phyloP scores from a whole-genome alignment of 2,797 vertebrate species.

The Myotis planiceps region DNA sequence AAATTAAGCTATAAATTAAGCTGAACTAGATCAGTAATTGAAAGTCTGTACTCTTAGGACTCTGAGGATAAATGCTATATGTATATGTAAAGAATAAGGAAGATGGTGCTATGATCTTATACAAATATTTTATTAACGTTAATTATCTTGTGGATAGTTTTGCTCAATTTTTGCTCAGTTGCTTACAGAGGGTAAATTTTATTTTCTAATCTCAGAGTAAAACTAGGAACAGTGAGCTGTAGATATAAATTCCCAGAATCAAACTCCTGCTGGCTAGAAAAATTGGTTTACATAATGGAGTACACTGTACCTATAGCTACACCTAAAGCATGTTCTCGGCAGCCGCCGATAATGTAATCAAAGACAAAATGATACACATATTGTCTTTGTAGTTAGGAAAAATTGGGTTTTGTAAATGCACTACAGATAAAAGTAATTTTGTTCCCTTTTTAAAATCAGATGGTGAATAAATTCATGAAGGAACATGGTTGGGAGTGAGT shows the following conservation, averaged over 20 bases:
- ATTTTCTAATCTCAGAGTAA: not conserved
- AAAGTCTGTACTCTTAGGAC: not conserved
- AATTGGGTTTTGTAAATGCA: not conserved
- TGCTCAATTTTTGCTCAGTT: slow-evolving; percentile 7
- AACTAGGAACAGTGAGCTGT: not conserved
- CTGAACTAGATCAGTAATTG: not conserved
- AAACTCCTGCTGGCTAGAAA: not conserved
- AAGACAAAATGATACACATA: not conserved
- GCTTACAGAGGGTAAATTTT: slow-evolving; percentile 34
- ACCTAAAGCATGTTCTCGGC: not conserved
- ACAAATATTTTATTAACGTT: slow-evolving; percentile 10
- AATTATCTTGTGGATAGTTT: not conserved
- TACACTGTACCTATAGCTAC: not conserved
- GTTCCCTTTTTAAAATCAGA: not conserved
- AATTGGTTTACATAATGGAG: not conserved
- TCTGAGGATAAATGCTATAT: not conserved
- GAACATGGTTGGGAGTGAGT: not conserved
- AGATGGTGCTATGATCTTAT: not conserved
- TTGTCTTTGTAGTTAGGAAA: not conserved
- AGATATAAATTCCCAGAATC: not conserved
- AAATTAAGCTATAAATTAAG: not conserved
- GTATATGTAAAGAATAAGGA: not conserved
- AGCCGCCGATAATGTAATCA: not conserved
- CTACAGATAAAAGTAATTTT: not conserved
- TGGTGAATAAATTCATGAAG: not conserved